Conservation (phyloP, 2,888 invertebrate genomes). For the Ophion slaviceki region DNA sequence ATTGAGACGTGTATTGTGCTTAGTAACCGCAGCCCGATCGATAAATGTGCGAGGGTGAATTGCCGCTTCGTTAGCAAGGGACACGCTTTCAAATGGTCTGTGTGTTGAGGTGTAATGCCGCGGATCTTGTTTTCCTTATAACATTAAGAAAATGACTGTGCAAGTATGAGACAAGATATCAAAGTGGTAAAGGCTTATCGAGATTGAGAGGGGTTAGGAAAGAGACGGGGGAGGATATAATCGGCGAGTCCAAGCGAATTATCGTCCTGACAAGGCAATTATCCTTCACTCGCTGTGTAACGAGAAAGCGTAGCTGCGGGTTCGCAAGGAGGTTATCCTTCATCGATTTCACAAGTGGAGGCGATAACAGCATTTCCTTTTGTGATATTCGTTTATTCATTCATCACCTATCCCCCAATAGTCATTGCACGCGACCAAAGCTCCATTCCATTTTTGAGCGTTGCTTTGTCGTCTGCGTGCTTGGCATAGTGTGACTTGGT, state of each 20-base stretch:
- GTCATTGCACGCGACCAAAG: no score
- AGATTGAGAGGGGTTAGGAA: not conserved
- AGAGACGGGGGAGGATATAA: not conserved
- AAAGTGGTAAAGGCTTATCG: not conserved
- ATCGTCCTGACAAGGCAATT: not conserved
- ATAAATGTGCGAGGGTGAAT: not conserved
- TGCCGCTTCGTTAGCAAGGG: slow-evolving; percentile 14
- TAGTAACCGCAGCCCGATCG: not conserved
- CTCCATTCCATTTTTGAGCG: not conserved
- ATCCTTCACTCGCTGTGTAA: no score
- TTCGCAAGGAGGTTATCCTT: no score
- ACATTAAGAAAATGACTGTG: not conserved
- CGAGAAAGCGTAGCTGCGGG: no score
- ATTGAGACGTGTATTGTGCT: not conserved
- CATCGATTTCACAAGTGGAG: no score
- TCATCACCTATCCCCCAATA: not conserved
- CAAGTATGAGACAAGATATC: not conserved
- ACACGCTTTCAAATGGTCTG: not conserved
- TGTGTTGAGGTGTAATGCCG: not conserved
- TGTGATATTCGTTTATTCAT: not conserved
- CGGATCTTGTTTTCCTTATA: not conserved
- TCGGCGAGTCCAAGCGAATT: not conserved
- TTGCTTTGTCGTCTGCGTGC: not conserved
- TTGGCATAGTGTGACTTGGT: not conserved
- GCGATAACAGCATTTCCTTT: not conserved